Evolutionary conservation across 2,888 invertebrate genomes (phyloP).

Genomic region (Drosophila mulleri): DNA sequence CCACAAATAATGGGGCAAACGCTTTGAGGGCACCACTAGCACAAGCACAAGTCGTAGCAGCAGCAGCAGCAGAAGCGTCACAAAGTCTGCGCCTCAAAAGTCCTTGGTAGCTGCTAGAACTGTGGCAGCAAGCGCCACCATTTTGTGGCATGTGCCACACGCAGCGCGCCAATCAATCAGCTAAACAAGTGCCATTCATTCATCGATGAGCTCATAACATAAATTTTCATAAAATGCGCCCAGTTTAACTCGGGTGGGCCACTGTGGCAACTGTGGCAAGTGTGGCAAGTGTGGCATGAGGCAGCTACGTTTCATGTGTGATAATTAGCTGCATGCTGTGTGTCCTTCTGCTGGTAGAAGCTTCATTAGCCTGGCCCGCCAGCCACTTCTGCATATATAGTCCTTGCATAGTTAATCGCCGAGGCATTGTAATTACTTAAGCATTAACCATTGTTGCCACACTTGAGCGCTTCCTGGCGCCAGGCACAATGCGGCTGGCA

Average conservation of each 20-base stretch:
- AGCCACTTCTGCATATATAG: constrained; percentile 13
- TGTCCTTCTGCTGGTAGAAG: constrained; percentile 47
- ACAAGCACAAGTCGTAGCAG: background rate
- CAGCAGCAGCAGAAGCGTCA: constrained; percentile 36
- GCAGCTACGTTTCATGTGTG: constrained; percentile 58
- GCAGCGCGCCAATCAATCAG: constrained; percentile 74
- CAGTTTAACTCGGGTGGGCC: background rate
- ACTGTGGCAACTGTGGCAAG: constrained; percentile 1
- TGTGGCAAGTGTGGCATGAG: constrained; percentile 2
- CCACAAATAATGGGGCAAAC: constrained; percentile 69
- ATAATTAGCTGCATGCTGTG: constrained; percentile 71
- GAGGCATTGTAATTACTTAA: constrained; percentile 80
- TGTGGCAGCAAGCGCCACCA: constrained; percentile 14
- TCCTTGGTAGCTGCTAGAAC: constrained; percentile 37
- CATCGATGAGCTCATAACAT: constrained; percentile 75
- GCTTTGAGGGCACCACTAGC: constrained; percentile 51
- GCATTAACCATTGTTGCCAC: constrained; percentile 78
- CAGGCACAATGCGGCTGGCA: constrained; percentile 41
- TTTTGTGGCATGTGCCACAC: constrained; percentile 64
- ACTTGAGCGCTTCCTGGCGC: constrained; percentile 72
- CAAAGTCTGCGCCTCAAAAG: constrained; percentile 71
- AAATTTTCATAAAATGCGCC: constrained; percentile 68
- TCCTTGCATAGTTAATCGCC: constrained; percentile 77
- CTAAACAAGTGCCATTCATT: constrained; percentile 39
- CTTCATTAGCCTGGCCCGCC: constrained; percentile 62